phyloP scores from a whole-genome alignment of 2,113 vertebrate genomes.

The Sphyrna mokarran region DNA sequence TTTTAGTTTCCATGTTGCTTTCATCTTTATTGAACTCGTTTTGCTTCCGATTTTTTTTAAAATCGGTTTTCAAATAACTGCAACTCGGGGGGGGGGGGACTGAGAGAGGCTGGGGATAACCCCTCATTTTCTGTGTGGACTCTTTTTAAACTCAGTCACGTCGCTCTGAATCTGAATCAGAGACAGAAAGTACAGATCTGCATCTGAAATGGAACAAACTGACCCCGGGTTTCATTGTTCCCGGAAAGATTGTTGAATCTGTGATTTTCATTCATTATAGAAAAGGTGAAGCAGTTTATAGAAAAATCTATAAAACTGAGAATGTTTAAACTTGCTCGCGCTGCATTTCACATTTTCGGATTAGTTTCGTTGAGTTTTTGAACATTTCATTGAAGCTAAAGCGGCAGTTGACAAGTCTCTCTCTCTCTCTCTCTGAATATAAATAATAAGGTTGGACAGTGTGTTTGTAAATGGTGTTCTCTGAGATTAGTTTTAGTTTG shows the following conservation, averaged over 20 bases:
- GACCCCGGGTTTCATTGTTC: not conserved
- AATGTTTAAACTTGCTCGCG: conserved; percentile 1
- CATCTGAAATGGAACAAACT: not conserved
- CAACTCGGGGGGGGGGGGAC: too few relatives aligned
- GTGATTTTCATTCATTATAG: not conserved
- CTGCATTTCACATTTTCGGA: not conserved
- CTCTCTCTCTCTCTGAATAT: not conserved
- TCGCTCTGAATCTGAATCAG: not conserved
- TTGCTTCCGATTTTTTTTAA: not conserved
- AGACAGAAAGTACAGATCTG: not conserved
- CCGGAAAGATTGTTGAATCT: not conserved
- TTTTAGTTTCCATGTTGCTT: not conserved
- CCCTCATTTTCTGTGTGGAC: not conserved
- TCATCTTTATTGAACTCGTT: not conserved
- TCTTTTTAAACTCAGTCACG: not conserved
- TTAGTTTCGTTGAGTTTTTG: not conserved
- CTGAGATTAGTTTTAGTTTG: conserved; percentile 43
- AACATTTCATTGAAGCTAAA: not conserved
- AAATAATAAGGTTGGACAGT: conserved; percentile 30
- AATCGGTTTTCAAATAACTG: conserved; percentile 13
- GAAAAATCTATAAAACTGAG: not conserved
- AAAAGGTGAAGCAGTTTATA: not conserved
- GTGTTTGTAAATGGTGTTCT: conserved; percentile 56
- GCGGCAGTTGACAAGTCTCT: not conserved
- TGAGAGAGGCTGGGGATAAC: not conserved